Conservation (phyloP, 2,888 invertebrate species). For the Meiosimyza platycephala region DNA sequence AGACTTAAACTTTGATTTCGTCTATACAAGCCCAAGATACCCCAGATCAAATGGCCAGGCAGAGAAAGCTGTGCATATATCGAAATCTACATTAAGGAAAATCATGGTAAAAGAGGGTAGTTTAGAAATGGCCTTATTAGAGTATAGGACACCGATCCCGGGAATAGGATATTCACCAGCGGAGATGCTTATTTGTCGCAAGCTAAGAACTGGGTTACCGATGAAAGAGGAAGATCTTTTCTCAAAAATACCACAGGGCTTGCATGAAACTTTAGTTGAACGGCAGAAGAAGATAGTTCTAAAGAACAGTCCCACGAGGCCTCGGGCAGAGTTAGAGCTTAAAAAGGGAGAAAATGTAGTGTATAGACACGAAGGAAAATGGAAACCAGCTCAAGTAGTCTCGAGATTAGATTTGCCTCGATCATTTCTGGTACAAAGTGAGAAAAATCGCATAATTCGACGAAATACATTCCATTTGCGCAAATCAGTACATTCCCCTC, state of each 20-base stretch:
- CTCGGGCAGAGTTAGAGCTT: not conserved
- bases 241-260: slow-evolving; percentile 21
- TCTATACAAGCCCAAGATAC: slow-evolving; percentile 33
- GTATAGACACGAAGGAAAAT: slow-evolving; percentile 26
- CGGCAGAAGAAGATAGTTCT: not conserved
- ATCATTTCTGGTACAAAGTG: slow-evolving; percentile 31
- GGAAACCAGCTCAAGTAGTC: slow-evolving; percentile 32
- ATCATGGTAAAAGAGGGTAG: slow-evolving; percentile 16
- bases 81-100: slow-evolving; percentile 33
- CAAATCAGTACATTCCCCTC: slow-evolving; percentile 21
- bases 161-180: slow-evolving; percentile 34
- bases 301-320: not conserved
- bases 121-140: slow-evolving; percentile 34
- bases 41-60: slow-evolving; percentile 31
- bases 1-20: slow-evolving; percentile 34
- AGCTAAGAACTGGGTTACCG: slow-evolving; percentile 30
- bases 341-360: not conserved
- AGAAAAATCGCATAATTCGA: slow-evolving; percentile 31
- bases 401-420: slow-evolving; percentile 25
- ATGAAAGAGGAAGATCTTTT: slow-evolving; percentile 33
- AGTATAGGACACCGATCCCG: slow-evolving; percentile 36
- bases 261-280: slow-evolving; percentile 20
- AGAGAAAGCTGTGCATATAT: slow-evolving; percentile 36
- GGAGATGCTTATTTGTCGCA: slow-evolving; percentile 37
- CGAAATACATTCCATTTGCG: slow-evolving; percentile 31